Percentiles rank a stretch among this genome's conserved stretches.
These are phyloP conservation scores for Amblyjoppa proteus DNA, from an alignment of 2,888 invertebrate genomes.

Conservation along the genomic window DNA sequence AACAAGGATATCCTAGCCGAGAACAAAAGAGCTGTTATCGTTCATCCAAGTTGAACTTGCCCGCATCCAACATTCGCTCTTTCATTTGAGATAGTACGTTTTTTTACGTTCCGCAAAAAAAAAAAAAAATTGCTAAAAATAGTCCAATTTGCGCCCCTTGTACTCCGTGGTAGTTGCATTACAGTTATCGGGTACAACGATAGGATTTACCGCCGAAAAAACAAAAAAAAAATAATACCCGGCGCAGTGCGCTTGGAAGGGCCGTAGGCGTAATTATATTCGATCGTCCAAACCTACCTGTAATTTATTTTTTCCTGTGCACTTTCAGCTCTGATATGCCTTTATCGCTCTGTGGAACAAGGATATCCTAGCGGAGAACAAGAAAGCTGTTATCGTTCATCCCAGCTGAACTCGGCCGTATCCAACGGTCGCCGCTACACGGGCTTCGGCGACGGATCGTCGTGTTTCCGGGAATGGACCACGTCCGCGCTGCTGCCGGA, in stretches of 20 bases:
- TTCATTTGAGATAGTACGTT: too few species aligned
- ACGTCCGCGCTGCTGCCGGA: conserved; percentile 54
- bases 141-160: not conserved
- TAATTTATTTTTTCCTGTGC: not conserved
- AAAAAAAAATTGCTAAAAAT: too few species aligned
- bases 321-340: not conserved
- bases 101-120: not conserved
- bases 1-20: too few species aligned
- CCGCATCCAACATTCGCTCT: too few species aligned
- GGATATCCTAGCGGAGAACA: conserved; percentile 1
- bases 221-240: not conserved
- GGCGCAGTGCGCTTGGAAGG: conserved; percentile 36
- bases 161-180: not conserved
- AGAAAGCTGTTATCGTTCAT: conserved; percentile 13
- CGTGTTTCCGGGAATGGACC: conserved; percentile 66
- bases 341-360: not conserved
- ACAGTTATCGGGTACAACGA: not conserved
- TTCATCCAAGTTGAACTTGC: too few species aligned
- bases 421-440: not conserved
- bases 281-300: not conserved
- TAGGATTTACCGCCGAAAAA: conserved; percentile 14
- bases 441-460: conserved; percentile 43
- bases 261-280: conserved; percentile 12
- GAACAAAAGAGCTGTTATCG: too few species aligned
- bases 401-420: not conserved